Conservation (phyloP, 1,140 invertebrate species). For the Drosophila busckii region DNA sequence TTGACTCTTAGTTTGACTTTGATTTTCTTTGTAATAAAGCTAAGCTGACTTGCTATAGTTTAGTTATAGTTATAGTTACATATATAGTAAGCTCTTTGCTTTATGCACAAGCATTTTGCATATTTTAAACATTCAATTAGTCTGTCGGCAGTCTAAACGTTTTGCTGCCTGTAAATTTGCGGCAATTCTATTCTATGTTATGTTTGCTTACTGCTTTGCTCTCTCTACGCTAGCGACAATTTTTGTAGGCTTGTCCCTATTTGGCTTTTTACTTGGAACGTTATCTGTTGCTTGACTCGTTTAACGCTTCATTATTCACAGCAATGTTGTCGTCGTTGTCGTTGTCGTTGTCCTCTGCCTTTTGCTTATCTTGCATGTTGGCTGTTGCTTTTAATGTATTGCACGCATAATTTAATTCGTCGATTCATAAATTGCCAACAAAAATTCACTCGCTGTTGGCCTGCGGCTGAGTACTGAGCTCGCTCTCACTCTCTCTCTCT, state of each 20-base stretch:
- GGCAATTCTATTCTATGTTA: too few relatives aligned
- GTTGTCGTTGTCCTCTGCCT: not conserved
- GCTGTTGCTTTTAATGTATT: conserved; percentile 49
- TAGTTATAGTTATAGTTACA: too few relatives aligned
- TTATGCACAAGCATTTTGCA: too few relatives aligned
- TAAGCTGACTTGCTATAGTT: too few relatives aligned
- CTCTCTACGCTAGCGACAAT: too few relatives aligned
- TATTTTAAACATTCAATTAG: too few relatives aligned
- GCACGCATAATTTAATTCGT: conserved; percentile 72
- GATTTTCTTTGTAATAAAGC: too few relatives aligned
- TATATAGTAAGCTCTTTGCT: too few relatives aligned
- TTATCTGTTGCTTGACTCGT: conserved; percentile 64
- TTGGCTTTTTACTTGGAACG: conserved; percentile 1
- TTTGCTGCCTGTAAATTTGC: too few relatives aligned
- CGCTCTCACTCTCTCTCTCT: not conserved
- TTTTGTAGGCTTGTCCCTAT: not conserved
- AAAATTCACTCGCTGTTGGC: conserved; percentile 44
- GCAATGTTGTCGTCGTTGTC: not conserved
- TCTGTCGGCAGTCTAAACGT: too few relatives aligned
- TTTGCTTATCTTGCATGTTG: conserved; percentile 11
- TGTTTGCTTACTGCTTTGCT: not conserved
- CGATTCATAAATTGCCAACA: conserved; percentile 62
- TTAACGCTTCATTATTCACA: conserved; percentile 51
- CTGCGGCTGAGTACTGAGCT: not conserved
- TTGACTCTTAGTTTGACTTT: too few relatives aligned